Percentiles rank a stretch among this genome's conserved stretches.
Conservation (phyloP, 2,113 vertebrate species). For the Hassar affinis region DNA sequence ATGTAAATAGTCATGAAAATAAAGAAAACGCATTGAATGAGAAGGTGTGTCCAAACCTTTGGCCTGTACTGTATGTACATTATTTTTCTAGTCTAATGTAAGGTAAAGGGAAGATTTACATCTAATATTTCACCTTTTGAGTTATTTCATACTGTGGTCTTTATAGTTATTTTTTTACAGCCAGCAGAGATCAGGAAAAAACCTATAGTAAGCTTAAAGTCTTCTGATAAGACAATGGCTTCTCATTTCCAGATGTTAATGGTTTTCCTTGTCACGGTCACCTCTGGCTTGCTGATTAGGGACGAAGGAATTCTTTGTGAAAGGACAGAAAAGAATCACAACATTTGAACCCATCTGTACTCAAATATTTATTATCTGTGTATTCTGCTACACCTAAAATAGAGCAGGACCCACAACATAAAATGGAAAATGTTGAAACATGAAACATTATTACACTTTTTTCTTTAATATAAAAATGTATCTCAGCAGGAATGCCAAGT, state of each 20-base stretch:
- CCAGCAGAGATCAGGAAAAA: too few relatives aligned
- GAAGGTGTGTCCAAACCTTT: too few relatives aligned
- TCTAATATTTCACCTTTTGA: too few relatives aligned
- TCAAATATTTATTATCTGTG: constrained; percentile 5
- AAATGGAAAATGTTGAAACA: not conserved
- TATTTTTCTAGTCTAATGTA: too few relatives aligned
- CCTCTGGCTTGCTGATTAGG: not conserved
- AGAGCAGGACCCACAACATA: not conserved
- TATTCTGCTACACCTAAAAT: not conserved
- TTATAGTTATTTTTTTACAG: too few relatives aligned
- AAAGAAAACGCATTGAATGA: too few relatives aligned
- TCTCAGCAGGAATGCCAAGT: not conserved
- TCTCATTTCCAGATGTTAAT: not conserved
- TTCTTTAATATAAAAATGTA: not conserved
- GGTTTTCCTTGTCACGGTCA: too few relatives aligned
- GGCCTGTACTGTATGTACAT: too few relatives aligned
- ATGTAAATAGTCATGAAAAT: too few relatives aligned
- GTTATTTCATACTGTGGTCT: too few relatives aligned
- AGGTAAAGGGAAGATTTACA: too few relatives aligned
- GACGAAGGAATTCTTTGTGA: not conserved
- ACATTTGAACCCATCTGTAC: not conserved
- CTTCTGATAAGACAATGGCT: not conserved
- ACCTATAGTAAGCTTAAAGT: too few relatives aligned
- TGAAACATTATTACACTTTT: not conserved
- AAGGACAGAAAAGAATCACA: not conserved